Percentiles rank a stretch among this genome's conserved stretches.
These are phyloP conservation scores for Lithophane ornitopus DNA, from an alignment of 2,888 invertebrate genomes.

Conservation along the genomic window DNA sequence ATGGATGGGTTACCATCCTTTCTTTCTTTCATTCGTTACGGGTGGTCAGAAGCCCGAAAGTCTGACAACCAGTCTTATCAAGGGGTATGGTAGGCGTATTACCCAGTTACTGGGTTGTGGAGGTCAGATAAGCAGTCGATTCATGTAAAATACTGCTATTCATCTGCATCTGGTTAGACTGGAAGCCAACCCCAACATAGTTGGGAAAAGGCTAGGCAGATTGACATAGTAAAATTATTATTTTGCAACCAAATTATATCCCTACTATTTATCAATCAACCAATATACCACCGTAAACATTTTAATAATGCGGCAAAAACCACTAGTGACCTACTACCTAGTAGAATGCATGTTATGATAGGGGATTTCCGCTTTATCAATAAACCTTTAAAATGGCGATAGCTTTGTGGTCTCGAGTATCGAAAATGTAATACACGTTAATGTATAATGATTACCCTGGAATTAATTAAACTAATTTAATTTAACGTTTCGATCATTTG, in stretches of 20 bases:
- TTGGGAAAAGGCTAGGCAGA: too few relatives aligned
- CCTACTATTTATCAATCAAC: neutral
- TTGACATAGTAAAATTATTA: neutral
- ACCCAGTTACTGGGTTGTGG: too few relatives aligned
- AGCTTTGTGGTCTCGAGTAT: constrained; percentile 23
- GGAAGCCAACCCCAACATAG: too few relatives aligned
- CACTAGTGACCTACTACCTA: neutral
- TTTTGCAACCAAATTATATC: neutral
- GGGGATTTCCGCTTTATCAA: constrained; percentile 5
- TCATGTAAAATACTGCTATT: too few relatives aligned
- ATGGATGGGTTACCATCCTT: too few relatives aligned
- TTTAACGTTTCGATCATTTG: neutral
- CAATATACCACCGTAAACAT: neutral
- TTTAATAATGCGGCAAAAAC: neutral
- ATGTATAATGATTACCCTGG: neutral
- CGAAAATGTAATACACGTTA: constrained; percentile 1
- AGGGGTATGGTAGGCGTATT: too few relatives aligned
- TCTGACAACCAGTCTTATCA: too few relatives aligned
- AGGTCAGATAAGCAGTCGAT: too few relatives aligned
- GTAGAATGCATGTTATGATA: neutral
- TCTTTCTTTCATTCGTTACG: too few relatives aligned
- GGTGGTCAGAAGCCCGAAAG: too few relatives aligned
- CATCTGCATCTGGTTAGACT: too few relatives aligned
- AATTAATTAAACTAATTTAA: constrained; percentile 22
- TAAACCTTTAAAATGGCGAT: constrained; percentile 21